Conservation (phyloP, 2,797 vertebrate genomes). For the Amazonetta brasiliensis region DNA sequence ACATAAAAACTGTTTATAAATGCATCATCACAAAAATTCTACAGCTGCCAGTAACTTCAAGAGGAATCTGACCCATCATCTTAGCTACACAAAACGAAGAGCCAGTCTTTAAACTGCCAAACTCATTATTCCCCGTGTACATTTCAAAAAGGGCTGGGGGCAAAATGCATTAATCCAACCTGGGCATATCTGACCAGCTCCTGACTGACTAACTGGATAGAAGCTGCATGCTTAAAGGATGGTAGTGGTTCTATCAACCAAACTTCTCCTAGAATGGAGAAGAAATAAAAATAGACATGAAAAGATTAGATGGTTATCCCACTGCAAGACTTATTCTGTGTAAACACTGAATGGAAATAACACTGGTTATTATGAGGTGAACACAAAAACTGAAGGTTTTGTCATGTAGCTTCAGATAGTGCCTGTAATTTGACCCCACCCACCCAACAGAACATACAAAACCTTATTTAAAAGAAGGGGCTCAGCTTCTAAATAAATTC, state of each 20-base stretch:
- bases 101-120: not conserved
- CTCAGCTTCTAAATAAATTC: not conserved
- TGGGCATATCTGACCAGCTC: not conserved
- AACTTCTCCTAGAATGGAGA: not conserved
- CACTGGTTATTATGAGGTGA: conserved; percentile 6
- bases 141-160: not conserved
- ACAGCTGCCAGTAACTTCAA: not conserved
- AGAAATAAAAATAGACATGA: not conserved
- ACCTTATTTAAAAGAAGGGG: not conserved
- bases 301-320: not conserved
- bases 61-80: not conserved
- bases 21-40: not conserved
- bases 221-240: not conserved
- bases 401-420: not conserved
- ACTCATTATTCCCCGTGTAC: not conserved
- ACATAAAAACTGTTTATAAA: not conserved
- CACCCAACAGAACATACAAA: not conserved
- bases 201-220: not conserved
- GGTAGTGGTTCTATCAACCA: not conserved
- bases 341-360: conserved; percentile 47
- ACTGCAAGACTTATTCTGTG: not conserved
- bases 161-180: not conserved
- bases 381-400: not conserved
- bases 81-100: not conserved
- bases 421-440: not conserved